phyloP scores from a whole-genome alignment of 2,888 invertebrate genomes.

The Lasioglossum calceatum region DNA sequence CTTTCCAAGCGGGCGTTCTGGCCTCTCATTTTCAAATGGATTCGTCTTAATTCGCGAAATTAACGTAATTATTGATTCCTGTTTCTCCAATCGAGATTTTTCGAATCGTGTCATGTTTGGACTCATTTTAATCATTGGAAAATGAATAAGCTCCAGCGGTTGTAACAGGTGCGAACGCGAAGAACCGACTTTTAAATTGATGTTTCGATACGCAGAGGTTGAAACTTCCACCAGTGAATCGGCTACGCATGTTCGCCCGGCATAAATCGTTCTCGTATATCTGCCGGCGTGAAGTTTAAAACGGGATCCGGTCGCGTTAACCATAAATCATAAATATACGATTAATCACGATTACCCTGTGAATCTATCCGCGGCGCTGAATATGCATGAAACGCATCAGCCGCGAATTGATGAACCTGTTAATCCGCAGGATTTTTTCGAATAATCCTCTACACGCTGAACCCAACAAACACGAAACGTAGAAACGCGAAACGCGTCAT shows the following conservation, averaged over 20 bases:
- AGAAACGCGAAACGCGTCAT: no score
- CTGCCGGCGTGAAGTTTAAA: slow-evolving; percentile 35
- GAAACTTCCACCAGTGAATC: neutral
- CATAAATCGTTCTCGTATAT: slow-evolving; percentile 48
- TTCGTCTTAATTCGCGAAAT: no score
- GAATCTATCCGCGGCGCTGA: slow-evolving; percentile 33
- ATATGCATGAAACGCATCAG: slow-evolving; percentile 41
- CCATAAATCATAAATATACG: slow-evolving; percentile 54
- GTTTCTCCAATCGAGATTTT: no score
- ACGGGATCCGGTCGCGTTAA: slow-evolving; percentile 19
- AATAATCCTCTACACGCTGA: neutral
- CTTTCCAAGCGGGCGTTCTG: no score
- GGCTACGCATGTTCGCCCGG: slow-evolving; percentile 20
- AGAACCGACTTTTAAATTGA: neutral
- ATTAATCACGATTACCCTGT: slow-evolving; percentile 54
- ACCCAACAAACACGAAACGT: no score
- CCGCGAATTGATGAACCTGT: slow-evolving; percentile 27
- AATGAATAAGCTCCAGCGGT: neutral
- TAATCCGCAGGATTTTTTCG: slow-evolving; percentile 6
- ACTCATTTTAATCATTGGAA: neutral
- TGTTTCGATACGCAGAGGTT: neutral
- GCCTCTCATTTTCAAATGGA: no score
- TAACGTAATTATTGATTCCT: no score
- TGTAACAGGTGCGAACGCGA: neutral
- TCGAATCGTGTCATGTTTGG: no score